A percentile compares a stretch with the other conserved stretches of the same genome.
These are phyloP conservation scores for Albula goreensis DNA, from an alignment of 2,113 vertebrate genomes.

Conservation along the genomic window DNA sequence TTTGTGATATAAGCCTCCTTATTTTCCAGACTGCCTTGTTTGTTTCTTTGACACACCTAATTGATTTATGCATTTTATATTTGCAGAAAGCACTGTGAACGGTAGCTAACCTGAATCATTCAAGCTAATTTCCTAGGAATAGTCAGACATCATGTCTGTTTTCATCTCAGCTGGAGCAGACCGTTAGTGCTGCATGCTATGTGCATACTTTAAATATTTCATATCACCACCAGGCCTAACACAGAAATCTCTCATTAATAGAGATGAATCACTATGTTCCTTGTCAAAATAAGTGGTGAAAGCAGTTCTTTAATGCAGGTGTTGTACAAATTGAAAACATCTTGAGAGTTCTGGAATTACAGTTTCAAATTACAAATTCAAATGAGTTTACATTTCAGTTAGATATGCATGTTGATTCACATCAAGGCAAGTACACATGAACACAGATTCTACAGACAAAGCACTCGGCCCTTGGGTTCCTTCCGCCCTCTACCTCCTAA, in stretches of 20 bases:
- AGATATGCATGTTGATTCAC: background rate
- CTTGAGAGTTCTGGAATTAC: background rate
- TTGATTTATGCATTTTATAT: background rate
- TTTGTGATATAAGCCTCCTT: conserved; percentile 57
- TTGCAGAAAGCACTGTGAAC: background rate
- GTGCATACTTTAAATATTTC: conserved; percentile 1
- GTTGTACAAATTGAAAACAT: background rate
- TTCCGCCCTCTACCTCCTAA: background rate
- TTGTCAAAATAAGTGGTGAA: background rate
- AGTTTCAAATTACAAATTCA: background rate
- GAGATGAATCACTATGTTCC: background rate
- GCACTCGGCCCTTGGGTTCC: background rate
- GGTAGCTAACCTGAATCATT: background rate
- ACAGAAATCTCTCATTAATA: background rate
- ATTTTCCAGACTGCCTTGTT: conserved; percentile 12
- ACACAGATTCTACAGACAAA: background rate
- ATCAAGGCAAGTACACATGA: background rate
- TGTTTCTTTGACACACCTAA: background rate
- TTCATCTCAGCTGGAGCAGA: background rate
- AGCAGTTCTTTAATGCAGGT: background rate
- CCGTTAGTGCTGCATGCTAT: background rate
- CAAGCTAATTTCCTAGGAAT: background rate
- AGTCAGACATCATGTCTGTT: background rate
- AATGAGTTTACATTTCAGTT: background rate
- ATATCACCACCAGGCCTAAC: background rate